A percentile compares a stretch with the other conserved stretches of the same genome.
Conservation (phyloP, 2,888 invertebrate genomes). For the Ectemnius continuus region DNA sequence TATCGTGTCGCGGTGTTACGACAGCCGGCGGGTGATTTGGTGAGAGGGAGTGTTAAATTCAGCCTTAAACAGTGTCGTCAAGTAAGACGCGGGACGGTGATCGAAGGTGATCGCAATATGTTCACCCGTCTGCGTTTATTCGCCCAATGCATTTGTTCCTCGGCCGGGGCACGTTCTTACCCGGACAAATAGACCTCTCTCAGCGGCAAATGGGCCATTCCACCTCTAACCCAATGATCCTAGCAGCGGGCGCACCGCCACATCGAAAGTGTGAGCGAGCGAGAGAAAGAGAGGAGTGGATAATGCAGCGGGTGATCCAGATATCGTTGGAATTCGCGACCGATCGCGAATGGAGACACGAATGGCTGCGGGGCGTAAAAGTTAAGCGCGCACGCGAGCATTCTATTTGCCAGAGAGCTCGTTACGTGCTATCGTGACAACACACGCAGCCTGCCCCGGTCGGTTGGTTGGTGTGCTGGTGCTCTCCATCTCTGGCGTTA, state of each 20-base stretch:
- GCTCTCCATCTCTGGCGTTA: no score
- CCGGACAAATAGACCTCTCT: not conserved
- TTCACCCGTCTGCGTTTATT: not conserved
- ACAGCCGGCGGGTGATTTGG: not conserved
- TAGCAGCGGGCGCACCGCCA: not conserved
- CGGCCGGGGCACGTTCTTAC: not conserved
- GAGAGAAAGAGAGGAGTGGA: not conserved
- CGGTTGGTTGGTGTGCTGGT: no score
- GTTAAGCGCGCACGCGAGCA: slow-evolving; percentile 3
- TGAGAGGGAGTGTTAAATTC: not conserved
- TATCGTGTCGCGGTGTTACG: not conserved
- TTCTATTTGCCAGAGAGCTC: not conserved
- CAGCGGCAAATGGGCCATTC: slow-evolving; percentile 3
- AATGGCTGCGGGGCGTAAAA: not conserved
- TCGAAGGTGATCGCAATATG: not conserved
- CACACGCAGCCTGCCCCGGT: no score
- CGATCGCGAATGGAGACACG: slow-evolving; percentile 1
- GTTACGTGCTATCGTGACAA: not conserved
- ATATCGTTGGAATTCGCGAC: not conserved
- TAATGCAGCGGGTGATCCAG: no score
- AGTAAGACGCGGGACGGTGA: not conserved
- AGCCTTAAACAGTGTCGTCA: not conserved
- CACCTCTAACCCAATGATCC: slow-evolving; percentile 3
- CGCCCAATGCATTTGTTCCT: not conserved
- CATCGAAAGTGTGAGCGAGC: not conserved